phyloP scores from a whole-genome alignment of 1,140 invertebrate species.

The Venturia canescens region DNA sequence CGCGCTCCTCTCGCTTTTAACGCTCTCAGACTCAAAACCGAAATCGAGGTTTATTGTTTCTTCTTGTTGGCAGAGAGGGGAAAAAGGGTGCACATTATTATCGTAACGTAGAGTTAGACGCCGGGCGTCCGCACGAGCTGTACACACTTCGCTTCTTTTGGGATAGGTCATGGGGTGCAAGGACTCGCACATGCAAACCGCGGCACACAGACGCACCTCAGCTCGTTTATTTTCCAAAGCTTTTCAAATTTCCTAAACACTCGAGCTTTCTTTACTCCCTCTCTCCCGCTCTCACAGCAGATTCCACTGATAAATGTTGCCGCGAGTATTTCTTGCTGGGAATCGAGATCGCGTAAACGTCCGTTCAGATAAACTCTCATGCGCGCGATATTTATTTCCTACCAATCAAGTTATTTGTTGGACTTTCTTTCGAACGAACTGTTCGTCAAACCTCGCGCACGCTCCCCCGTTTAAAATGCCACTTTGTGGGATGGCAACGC shows the following conservation, averaged over 20 bases:
- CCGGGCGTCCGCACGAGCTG: slow-evolving; percentile 57
- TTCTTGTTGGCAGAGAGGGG: not conserved
- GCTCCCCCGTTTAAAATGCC: too few species aligned
- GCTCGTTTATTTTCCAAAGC: slow-evolving; percentile 64
- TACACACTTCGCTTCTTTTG: slow-evolving; percentile 52
- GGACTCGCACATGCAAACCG: not conserved
- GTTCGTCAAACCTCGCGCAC: too few species aligned
- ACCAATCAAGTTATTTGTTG: not conserved
- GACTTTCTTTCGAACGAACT: too few species aligned
- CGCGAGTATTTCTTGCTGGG: not conserved
- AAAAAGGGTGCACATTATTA: slow-evolving; percentile 37
- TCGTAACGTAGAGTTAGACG: slow-evolving; percentile 10
- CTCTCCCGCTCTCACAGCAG: slow-evolving; percentile 43
- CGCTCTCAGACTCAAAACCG: slow-evolving; percentile 16
- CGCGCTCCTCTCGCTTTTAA: not conserved
- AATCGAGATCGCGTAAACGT: not conserved
- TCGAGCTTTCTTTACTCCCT: slow-evolving; percentile 39
- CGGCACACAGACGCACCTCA: slow-evolving; percentile 29
- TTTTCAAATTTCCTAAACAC: slow-evolving; percentile 63
- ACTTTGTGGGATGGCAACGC: too few species aligned
- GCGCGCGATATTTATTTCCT: not conserved
- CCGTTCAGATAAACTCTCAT: too few species aligned
- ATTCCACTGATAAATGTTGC: slow-evolving; percentile 29
- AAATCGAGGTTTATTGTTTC: slow-evolving; percentile 34
- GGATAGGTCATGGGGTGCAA: slow-evolving; percentile 63